These are phyloP conservation scores for Meloidogyne chitwoodi DNA, from an alignment of 1,140 invertebrate species.

Conservation along the genomic window DNA sequence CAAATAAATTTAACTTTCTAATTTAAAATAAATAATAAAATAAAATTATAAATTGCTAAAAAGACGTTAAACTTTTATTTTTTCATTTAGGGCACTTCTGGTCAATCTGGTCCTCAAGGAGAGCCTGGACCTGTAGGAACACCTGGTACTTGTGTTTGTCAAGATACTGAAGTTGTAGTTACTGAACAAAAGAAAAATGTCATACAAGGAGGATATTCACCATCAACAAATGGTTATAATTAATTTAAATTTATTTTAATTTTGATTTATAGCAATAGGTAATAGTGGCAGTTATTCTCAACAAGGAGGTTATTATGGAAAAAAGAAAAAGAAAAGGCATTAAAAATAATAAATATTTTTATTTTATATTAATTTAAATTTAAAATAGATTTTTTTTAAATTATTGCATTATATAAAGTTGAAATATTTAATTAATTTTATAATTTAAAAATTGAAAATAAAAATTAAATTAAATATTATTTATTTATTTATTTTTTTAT, in stretches of 20 bases:
- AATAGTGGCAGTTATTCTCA: not conserved
- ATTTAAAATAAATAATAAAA: too few species aligned
- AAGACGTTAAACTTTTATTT: too few species aligned
- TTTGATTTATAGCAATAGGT: not conserved
- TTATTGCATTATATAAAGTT: too few species aligned
- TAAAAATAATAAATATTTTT: not conserved
- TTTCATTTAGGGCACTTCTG: conserved; percentile 47
- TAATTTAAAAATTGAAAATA: too few species aligned
- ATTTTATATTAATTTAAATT: too few species aligned
- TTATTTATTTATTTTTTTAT: too few species aligned
- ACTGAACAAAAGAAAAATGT: conserved; percentile 34
- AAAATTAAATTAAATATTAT: too few species aligned
- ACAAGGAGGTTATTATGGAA: not conserved
- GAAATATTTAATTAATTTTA: too few species aligned
- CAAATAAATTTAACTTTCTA: too few species aligned
- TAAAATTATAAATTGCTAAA: too few species aligned
- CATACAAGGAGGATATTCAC: conserved; percentile 40
- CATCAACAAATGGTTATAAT: conserved; percentile 29
- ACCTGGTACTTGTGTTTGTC: conserved; percentile 59
- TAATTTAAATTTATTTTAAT: not conserved
- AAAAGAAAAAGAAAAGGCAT: not conserved
- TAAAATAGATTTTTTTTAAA: too few species aligned
- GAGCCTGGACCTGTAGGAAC: conserved; percentile 53
- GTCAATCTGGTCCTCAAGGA: conserved; percentile 45
- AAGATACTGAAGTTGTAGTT: conserved; percentile 59